A percentile compares a stretch with the other conserved stretches of the same genome.
These are phyloP conservation scores for Trichogramma evanescens DNA, from an alignment of 2,888 invertebrate genomes.

Conservation along the genomic window DNA sequence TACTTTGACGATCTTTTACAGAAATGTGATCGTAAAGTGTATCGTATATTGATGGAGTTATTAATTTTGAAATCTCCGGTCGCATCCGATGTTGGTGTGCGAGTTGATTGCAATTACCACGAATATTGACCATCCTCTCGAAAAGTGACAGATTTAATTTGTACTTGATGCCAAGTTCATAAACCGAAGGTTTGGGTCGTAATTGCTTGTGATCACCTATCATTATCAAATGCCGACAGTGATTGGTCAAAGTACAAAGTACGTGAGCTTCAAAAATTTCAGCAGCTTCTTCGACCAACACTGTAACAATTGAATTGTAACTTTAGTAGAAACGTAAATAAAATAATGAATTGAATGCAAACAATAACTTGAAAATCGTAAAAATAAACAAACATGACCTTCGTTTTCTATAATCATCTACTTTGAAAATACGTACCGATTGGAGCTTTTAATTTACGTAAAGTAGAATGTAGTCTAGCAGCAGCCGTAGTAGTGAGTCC, in stretches of 20 bases:
- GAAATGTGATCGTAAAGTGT: background rate
- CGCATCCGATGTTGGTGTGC: background rate
- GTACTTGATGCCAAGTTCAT: background rate
- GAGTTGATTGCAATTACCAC: background rate
- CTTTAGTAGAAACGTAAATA: background rate
- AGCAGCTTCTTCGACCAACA: slow-evolving; percentile 6
- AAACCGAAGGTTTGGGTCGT: background rate
- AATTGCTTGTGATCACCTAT: slow-evolving; percentile 7
- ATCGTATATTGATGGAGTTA: background rate
- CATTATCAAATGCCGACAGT: background rate
- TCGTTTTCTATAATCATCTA: background rate
- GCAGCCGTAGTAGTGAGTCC: slow-evolving; percentile 5
- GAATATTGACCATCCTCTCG: slow-evolving; percentile 3
- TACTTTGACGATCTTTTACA: background rate
- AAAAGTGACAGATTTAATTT: slow-evolving; percentile 5
- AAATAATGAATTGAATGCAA: background rate
- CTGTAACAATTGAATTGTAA: background rate
- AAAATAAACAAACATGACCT: too few relatives aligned
- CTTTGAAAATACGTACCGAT: background rate
- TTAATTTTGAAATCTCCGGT: background rate
- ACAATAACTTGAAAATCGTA: background rate
- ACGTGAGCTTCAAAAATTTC: slow-evolving; percentile 6
- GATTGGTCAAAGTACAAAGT: background rate
- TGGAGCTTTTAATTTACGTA: background rate
- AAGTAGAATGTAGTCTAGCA: background rate